Evolutionary conservation across 1,140 invertebrate species (phyloP), one percentile per base, ranked within the genome.

Genomic region (Helicoverpa zea): DNA sequence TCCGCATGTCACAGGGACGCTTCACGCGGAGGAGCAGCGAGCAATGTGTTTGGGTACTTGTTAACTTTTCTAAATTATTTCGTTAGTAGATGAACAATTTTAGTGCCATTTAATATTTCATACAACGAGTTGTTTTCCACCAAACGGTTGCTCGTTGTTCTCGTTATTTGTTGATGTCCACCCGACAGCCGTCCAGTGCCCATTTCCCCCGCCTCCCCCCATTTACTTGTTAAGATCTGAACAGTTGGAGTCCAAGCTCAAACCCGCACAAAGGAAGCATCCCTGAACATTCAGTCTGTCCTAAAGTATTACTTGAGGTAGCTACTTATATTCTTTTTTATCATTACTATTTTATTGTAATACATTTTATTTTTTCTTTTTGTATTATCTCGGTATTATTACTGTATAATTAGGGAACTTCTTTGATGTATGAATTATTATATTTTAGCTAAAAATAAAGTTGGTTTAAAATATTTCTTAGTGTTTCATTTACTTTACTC

Each of bases 381-480:
- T 88, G 83, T 80, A 81, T 81, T 87, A 81, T 79, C 79, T 88
- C 87, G 87, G 92, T 94, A 93, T 92, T 92, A 90, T 89, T 90
- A 91, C 88, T 89, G 87, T 92, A 90, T 90, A 90, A 86, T 92
- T 94, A 94, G 89, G 83, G 85, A 89, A 89, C 92, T 93, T 92
- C 92, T 93, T 94, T 94, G 91, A 94, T 94, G 93, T 94, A 93
- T 94, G 92, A 90, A 94, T 94, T 94, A 94, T 94, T 94, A 94
- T 94, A 94, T 94, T 94, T 94, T 94, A 94, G 93, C 92, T 94
- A 94, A 94, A 94, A 94, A 94, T 94, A 94, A 94, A 94, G 93
- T 94, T 94, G 93, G 91, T 94, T 94, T 94, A 93, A 93, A 94
- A 91, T 89, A 91, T 76, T 77, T 66, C 86, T 70, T 75, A 56